Base-by-base conservation (phyloP, 1,140 invertebrate genomes). In the Drosophila arizonae region DNA sequence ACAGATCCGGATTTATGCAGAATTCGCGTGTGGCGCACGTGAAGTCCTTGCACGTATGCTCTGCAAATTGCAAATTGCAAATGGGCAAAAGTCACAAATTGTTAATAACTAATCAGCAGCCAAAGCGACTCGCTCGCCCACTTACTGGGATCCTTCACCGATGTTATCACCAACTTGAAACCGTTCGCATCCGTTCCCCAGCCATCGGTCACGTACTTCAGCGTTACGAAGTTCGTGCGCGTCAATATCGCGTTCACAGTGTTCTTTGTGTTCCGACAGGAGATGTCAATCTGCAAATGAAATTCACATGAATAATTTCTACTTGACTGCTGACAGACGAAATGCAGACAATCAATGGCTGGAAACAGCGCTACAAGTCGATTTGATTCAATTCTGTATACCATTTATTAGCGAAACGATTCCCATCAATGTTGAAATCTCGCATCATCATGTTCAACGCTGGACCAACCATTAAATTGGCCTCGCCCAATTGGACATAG, bases 61-160 rank as follows among this genome's bases (percentile, higher is more conserved):
- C 96, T 97, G 94, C 50, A 94, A 46, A 45, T 45, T 17, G 15
- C 41, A 9, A 30, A 28, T 33, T 62, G 28, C 41, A 9, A 30
- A 28, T 33, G 58, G 28, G 24, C 39, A 33, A 4, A 56, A 11
- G 6, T 6, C 13, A 50, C 21, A 9, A 15, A n/a, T 54, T 28
- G 6, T 33, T 17, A 10, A 26, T 24, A n/a, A 50, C 9, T 13
- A 48, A 33, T 63, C 6, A 36, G 24, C 6, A 24, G 43, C 6
- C 43, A 17, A 17, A 45, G 28, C 1, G 11, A 45, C 8, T 24
- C 9, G 2, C 17, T 48, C 30, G n/a, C 3, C 13, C 92, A 96
- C 96, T 96, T 92, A 97, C 96, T 96, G 77, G 95, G 95, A 94
- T 97, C 97, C 93, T 98, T 98, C 88, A 98, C 96, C 73, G 97